These are phyloP conservation scores for Redunca redunca DNA, from an alignment of 2,113 vertebrate species.

Conservation along the genomic window DNA sequence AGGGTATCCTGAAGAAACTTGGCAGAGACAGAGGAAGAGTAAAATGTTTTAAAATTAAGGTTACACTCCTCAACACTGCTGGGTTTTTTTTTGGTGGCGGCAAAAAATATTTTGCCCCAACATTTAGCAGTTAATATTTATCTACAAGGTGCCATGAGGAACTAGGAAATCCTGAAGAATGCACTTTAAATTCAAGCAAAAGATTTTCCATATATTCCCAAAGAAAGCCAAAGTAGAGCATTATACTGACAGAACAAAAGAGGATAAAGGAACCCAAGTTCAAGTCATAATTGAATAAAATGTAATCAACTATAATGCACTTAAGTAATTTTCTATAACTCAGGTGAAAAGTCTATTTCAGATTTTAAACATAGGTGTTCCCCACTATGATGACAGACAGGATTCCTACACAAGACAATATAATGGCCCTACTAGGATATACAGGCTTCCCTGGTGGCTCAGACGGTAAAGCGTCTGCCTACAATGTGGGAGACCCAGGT, in stretches of 20 bases:
- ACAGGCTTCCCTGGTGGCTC: too few species aligned
- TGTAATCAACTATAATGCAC: background rate
- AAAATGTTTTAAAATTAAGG: background rate
- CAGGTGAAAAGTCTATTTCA: background rate
- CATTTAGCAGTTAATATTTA: background rate
- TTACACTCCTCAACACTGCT: background rate
- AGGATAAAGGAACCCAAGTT: background rate
- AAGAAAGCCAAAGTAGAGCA: background rate
- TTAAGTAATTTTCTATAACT: background rate
- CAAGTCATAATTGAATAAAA: background rate
- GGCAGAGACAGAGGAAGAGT: constrained; percentile 23
- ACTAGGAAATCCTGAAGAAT: background rate
- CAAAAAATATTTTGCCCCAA: background rate
- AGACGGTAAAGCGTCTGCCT: too few species aligned
- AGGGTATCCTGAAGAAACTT: background rate
- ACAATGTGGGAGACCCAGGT: too few species aligned
- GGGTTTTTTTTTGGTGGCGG: background rate
- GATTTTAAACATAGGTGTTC: fast-evolving
- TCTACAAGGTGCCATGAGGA: background rate
- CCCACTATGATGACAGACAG: background rate
- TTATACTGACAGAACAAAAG: background rate
- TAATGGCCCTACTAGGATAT: background rate
- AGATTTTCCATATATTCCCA: background rate
- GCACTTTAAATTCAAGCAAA: background rate
- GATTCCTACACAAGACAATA: background rate